Evolutionary conservation across 2,888 invertebrate genomes (phyloP), one percentile per base, ranked within the genome.

Genomic region (Linnaemya vulpina): DNA sequence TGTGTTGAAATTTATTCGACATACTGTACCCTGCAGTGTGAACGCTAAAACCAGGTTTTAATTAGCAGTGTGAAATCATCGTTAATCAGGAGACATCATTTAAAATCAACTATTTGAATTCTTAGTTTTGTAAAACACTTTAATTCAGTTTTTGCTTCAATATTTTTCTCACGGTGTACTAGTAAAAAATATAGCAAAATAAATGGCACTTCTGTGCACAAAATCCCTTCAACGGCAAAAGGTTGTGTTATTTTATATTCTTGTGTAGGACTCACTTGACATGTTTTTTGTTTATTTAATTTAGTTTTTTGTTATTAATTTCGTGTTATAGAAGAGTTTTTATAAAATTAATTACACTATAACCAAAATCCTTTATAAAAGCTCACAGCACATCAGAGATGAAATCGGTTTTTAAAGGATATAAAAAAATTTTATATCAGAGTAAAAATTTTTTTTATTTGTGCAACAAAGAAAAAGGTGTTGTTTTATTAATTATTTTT

Each of bases 321-420:
- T 75, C 30, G 53, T 35, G 51, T 30, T 20, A 58, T 22, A 51
- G 35, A 71, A 58, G 25, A 51, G 40, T 51, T 60, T 81, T 53
- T 65, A 58, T 63, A 77, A 74, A 81, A 78, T 65, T 82, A 84
- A 84, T 84, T 84, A 80, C 75, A 67, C 67, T 67, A 76, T 84
- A 67, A 62, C 60, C 38, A 55, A 75, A 81, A 63, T 63, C 68
- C 53, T 70, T 68, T 62, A 53, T 25, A 73, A 67, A 43, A 30
- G 25, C 30, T 51, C 35, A 22, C 38, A 30, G 4, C 2, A 35
- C 38, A 67, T 53, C 46, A 13, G 22, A n/a, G 40, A 53, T 11
- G 43, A 40, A 60, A 58, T 71, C 20, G 38, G n/a, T 58, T 38
- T 58, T 73, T 65, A 13, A 35, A 43, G 38, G 49, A 8, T 38